phyloP scores from a whole-genome alignment of 2,797 vertebrate genomes.

The Crocodylus rhombifer region DNA sequence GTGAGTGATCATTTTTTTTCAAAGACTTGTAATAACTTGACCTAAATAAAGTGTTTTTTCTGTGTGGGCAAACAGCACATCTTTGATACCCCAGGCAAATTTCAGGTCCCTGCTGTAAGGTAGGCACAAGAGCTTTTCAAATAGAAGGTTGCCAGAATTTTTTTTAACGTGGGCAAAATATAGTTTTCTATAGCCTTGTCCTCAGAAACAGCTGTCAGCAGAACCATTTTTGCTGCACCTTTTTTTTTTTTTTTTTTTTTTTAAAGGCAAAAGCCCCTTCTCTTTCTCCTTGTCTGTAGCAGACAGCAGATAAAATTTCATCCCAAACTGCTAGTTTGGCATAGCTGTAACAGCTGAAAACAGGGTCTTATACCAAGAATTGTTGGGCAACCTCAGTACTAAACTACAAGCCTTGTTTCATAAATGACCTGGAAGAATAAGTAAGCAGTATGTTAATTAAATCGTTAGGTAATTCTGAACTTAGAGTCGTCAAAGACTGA shows the following conservation, averaged over 20 bases:
- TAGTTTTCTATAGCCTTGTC: background rate
- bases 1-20: fast-evolving
- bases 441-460: too few relatives aligned
- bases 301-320: too few relatives aligned
- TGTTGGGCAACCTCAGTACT: background rate
- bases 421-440: background rate
- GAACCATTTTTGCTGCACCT: background rate
- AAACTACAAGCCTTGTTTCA: fast-evolving
- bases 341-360: background rate
- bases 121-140: background rate
- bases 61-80: background rate
- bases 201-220: background rate
- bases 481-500: too few relatives aligned
- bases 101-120: background rate
- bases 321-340: background rate
- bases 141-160: background rate
- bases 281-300: too few relatives aligned
- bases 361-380: background rate
- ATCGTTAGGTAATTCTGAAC: too few relatives aligned
- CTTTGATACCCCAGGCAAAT: background rate
- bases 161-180: background rate
- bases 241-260: fast-evolving
- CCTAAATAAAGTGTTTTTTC: background rate
- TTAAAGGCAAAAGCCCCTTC: too few relatives aligned
- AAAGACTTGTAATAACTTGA: background rate